Evolutionary conservation across 2,113 vertebrate genomes (phyloP).

Genomic region (Nesospiza acunhae): DNA sequence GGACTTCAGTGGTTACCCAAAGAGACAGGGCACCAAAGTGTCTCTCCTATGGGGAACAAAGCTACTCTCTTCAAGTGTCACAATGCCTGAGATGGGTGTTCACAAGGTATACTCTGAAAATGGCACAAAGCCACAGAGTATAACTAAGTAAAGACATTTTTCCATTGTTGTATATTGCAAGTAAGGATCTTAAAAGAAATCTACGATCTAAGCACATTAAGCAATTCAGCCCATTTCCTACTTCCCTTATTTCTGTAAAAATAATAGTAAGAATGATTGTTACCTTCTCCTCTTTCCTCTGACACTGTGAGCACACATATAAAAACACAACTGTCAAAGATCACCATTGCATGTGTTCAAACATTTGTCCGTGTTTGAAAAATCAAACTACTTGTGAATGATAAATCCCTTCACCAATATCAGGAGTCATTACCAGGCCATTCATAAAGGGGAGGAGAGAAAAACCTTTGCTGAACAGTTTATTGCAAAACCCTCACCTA

Average conservation of each 20-base stretch:
- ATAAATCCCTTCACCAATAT: neutral
- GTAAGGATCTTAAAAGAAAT: neutral
- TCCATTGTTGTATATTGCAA: neutral
- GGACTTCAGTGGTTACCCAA: neutral
- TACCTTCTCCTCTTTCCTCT: neutral
- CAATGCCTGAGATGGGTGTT: neutral
- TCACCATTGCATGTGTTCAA: neutral
- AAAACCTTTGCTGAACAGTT: neutral
- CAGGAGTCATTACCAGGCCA: neutral
- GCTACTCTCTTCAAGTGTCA: neutral
- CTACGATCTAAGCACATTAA: neutral
- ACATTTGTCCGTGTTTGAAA: neutral
- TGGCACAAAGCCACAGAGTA: neutral
- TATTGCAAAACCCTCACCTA: neutral
- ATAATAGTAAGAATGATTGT: neutral
- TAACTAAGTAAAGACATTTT: neutral
- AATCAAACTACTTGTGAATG: neutral
- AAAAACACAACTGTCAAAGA: neutral
- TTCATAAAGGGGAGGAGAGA: neutral
- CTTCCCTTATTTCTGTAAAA: neutral
- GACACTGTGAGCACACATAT: neutral
- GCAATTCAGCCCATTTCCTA: neutral
- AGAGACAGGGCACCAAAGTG: neutral
- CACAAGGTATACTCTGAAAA: neutral
- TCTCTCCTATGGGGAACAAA: neutral